Base-by-base conservation (phyloP, 2,113 vertebrate species). In the Aptenodytes patagonicus region DNA sequence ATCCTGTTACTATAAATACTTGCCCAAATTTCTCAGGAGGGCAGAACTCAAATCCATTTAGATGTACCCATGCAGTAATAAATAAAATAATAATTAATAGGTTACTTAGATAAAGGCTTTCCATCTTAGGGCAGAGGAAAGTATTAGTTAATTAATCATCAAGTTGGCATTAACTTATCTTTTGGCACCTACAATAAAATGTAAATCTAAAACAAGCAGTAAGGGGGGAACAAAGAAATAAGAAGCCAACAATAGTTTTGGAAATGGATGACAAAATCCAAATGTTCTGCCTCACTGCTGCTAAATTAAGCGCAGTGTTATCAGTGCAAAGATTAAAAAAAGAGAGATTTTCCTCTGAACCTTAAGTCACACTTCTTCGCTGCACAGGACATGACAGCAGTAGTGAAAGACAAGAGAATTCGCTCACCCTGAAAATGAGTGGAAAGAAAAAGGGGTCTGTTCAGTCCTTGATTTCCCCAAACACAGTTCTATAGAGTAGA, bases 251-350 rank as follows among this genome's bases (percentile, higher is more conserved):
- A 96, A 97, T 97, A 29, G 93, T 96, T 96, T 83, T 87, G 93
- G 95, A 96, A 97, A 95, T 78, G 97, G 91, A 94, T 96, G 89
- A 97, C 96, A 97, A 97, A 97, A 96, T 78, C 93, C 96, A 94
- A 96, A 93, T 78, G 96, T 97, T 97, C 96, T 96, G 93, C 97
- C 97, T 96, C 84, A 25, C 68, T 95, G 97, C 93, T 95, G 95
- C 95, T 96, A 97, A 97, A 97, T 97, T 97, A 95, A 94, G 94
- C 38, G 0, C 70, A 16, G 78, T 76, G 38, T 87, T 95, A 92
- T 92, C 81, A 36, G 93, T 2, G 54, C 93, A 95, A 89, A 97
- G 97, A 97, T 95, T 90, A 87, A 94, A 97, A 93, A 89, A 87
- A 90, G 77, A n/a, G 62, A 96, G 92, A 71, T 95, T 92, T 88